These are phyloP conservation scores for Phortica magna DNA, from an alignment of 2,888 invertebrate species.

Conservation along the genomic window DNA sequence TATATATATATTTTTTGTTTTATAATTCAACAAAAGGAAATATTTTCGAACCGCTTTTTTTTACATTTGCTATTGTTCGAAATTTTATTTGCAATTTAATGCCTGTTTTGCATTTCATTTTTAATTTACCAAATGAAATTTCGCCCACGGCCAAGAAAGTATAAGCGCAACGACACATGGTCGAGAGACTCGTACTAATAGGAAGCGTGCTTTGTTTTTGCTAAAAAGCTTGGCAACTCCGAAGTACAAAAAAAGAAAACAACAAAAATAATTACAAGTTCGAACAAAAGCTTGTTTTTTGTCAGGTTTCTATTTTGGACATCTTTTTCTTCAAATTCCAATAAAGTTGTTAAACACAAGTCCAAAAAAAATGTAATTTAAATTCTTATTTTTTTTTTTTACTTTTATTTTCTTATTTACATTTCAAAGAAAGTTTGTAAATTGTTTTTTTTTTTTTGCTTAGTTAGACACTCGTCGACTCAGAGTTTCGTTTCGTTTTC, in stretches of 20 bases:
- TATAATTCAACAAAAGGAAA: neutral
- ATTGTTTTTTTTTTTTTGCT: neutral
- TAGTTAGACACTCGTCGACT: too few relatives aligned
- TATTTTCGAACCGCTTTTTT: neutral
- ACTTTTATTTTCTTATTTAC: neutral
- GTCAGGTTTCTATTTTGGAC: too few relatives aligned
- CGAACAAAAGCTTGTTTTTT: too few relatives aligned
- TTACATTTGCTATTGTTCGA: neutral
- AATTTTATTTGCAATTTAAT: neutral
- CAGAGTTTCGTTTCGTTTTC: too few relatives aligned
- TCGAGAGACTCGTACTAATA: too few relatives aligned
- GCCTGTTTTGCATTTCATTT: neutral
- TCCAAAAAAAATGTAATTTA: neutral
- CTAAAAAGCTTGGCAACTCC: too few relatives aligned
- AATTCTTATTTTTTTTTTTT: neutral
- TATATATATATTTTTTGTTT: neutral
- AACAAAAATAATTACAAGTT: too few relatives aligned
- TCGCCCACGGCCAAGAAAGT: neutral
- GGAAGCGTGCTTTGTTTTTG: too few relatives aligned
- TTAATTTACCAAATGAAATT: neutral
- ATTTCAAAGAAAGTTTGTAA: constrained; percentile 44
- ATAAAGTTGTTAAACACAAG: neutral
- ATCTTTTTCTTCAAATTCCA: too few relatives aligned
- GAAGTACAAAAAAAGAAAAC: too few relatives aligned
- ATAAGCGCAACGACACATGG: too few relatives aligned